phyloP scores from a whole-genome alignment of 2,113 vertebrate species.

The Scopus umbretta region DNA sequence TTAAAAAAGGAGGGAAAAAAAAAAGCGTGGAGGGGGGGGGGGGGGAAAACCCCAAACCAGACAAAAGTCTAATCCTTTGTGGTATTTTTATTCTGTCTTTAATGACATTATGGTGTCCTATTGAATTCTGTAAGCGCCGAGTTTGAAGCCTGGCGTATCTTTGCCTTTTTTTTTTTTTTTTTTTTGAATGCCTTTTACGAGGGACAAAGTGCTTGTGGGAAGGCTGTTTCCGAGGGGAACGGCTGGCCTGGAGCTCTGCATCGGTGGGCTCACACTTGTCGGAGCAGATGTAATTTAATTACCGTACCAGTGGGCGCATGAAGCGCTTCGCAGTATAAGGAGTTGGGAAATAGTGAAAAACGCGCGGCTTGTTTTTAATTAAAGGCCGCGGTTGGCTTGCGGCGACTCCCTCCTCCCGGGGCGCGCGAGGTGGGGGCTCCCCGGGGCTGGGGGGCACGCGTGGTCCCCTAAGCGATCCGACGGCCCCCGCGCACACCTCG shows the following conservation, averaged over 20 bases:
- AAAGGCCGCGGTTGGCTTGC: fast-evolving
- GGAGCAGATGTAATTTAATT: constrained; percentile 14
- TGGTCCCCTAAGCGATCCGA: fast-evolving
- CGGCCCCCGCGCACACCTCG: neutral
- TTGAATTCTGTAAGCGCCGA: neutral
- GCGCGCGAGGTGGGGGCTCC: neutral
- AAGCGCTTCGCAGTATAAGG: neutral
- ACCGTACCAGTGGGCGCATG: neutral
- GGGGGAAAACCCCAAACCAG: neutral
- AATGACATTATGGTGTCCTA: neutral
- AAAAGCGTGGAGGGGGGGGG: too few species aligned
- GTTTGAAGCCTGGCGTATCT: neutral
- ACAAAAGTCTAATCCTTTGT: neutral
- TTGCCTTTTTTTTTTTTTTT: neutral
- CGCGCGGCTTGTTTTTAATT: neutral
- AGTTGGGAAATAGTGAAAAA: neutral
- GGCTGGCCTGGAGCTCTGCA: neutral
- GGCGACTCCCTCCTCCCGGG: neutral
- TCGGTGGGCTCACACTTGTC: neutral
- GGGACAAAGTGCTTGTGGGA: neutral
- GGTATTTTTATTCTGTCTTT: constrained; percentile 5
- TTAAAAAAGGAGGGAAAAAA: too few species aligned
- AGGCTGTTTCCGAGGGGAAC: neutral
- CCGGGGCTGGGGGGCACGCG: fast-evolving
- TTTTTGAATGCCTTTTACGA: neutral